Evolutionary conservation across 2,113 vertebrate species (phyloP).

Genomic region (Salvator merianae): DNA sequence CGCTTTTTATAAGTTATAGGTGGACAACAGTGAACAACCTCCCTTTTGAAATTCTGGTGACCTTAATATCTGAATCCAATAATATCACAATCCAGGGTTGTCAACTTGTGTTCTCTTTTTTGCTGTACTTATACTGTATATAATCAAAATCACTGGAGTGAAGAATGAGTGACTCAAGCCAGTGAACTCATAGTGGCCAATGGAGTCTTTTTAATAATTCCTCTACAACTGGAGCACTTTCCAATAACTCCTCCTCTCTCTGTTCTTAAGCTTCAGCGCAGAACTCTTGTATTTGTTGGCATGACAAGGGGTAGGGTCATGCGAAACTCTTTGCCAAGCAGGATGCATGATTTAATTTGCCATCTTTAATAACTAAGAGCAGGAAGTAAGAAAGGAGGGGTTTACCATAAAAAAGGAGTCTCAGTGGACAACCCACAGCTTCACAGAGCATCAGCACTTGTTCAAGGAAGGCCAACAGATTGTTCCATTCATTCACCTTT

Average conservation of each 20-base stretch:
- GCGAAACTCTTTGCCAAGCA: neutral
- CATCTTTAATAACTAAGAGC: conserved; percentile 2
- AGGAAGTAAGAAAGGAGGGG: conserved; percentile 8
- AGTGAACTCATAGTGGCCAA: neutral
- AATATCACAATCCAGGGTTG: neutral
- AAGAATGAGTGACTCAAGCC: neutral
- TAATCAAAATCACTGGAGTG: neutral
- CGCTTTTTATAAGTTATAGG: too few relatives aligned
- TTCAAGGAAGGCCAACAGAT: neutral
- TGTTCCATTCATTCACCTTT: conserved; percentile 10
- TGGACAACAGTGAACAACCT: neutral
- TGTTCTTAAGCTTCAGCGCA: neutral
- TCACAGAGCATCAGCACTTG: neutral
- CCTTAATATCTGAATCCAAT: neutral
- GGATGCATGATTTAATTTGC: conserved; percentile 1
- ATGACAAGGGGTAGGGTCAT: neutral
- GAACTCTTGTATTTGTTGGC: conserved; percentile 10
- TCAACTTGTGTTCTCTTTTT: too few relatives aligned
- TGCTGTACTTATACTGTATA: neutral
- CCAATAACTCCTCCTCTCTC: neutral
- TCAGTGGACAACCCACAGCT: neutral
- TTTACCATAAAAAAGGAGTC: neutral
- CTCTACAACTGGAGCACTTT: neutral
- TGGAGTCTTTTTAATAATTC: too few relatives aligned
- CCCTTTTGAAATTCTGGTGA: neutral